A percentile compares a stretch with the other conserved stretches of the same genome.
These are phyloP conservation scores for Poeciliopsis gracilis DNA, from an alignment of 2,797 vertebrate genomes.

Conservation along the genomic window DNA sequence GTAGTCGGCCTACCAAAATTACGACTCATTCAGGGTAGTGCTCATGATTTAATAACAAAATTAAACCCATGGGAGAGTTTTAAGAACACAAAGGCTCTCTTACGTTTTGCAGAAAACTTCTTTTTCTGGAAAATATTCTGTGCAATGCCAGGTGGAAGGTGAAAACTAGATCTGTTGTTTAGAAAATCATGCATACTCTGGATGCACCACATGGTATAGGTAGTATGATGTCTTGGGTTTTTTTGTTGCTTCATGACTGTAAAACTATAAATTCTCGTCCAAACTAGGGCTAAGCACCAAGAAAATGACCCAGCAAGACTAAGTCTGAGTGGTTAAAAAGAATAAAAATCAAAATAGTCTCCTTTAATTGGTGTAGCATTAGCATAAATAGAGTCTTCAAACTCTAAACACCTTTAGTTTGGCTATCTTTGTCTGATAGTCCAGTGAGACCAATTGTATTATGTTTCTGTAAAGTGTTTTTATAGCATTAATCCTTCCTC, in stretches of 20 bases:
- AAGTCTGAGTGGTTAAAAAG: neutral
- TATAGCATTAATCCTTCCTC: constrained; percentile 5
- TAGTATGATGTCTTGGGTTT: neutral
- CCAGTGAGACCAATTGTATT: no score
- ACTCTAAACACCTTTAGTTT: neutral
- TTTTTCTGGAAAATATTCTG: neutral
- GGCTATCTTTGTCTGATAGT: neutral
- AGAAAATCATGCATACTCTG: neutral
- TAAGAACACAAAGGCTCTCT: neutral
- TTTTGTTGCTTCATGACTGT: neutral
- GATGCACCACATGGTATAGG: neutral
- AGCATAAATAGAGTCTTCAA: neutral
- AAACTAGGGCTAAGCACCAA: neutral
- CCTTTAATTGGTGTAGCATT: neutral
- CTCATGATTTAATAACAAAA: neutral
- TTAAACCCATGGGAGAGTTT: neutral
- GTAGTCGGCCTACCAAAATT: neutral
- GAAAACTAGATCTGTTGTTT: neutral
- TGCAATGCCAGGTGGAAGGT: neutral
- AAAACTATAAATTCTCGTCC: neutral
- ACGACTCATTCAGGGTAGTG: neutral
- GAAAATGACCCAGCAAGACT: neutral
- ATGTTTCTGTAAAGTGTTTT: constrained; percentile 15
- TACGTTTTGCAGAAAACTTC: neutral
- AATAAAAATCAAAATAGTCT: neutral